Evolutionary conservation across 2,888 invertebrate genomes (phyloP), one percentile per base, ranked within the genome.

Genomic region (Anorthoa munda): DNA sequence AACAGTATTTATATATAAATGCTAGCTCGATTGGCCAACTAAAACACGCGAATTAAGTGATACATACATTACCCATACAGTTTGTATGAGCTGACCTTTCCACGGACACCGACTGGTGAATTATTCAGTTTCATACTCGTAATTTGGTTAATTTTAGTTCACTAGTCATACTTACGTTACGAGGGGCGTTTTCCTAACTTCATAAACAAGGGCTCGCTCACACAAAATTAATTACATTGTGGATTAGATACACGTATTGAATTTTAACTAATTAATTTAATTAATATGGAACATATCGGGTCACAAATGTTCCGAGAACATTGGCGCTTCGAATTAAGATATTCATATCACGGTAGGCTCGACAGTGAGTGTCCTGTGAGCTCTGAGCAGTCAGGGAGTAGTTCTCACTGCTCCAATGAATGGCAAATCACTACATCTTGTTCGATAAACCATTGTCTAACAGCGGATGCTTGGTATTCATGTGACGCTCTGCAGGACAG

Each of bases 371-470:
- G 83, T 79, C 75, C 81, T 66, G 70, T 78, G 75, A 82, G 85
- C 73, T 83, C 75, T 68, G 79, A 60, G 82, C 82, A 76, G 76
- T 72, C 79, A 75, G 79, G 82, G 78, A 83, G 70, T 72, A 82
- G 75, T 73, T 66, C 79, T 85, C 87, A 83, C 78, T 78, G 75
- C 83, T 85, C 73, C 86, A 85, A 85, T 92, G 88, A 92, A 92
- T 92, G 90, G 86, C 87, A 90, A 92, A 93, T 92, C 88, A 90
- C 86, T 89, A 82, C 77, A 86, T 84, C 86, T 87, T 89, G 90
- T 91, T 91, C 91, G 84, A 89, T 91, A 90, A 81, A 88, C 88
- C 87, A 91, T 92, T 93, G 91, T 92, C 90, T 92, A 91, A 89
- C 86, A 89, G 84, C 76, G 78, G 73, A 60, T 84, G 87, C 85